A percentile compares a stretch with the other conserved stretches of the same genome.
These are phyloP conservation scores for Hypolimnas misippus DNA, from an alignment of 2,888 invertebrate genomes.

Conservation along the genomic window DNA sequence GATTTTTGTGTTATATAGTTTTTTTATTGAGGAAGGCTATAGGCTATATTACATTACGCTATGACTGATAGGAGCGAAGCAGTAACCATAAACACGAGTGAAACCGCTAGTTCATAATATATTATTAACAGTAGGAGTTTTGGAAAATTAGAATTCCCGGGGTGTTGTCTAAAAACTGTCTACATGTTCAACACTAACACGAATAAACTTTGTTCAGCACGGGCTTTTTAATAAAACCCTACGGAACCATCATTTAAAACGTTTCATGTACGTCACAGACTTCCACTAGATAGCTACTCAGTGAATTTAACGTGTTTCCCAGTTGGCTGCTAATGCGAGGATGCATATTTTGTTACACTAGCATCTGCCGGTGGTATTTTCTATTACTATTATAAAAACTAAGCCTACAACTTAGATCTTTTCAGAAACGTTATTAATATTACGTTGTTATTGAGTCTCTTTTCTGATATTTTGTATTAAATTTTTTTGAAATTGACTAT, in stretches of 20 bases:
- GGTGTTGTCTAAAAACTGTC: too few relatives aligned
- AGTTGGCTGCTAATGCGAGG: slow-evolving; percentile 46
- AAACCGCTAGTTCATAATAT: too few relatives aligned
- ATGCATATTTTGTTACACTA: slow-evolving; percentile 43
- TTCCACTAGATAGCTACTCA: slow-evolving; percentile 43
- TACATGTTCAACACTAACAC: too few relatives aligned
- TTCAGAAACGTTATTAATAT: background rate
- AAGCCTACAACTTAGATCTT: background rate
- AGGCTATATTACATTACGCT: too few relatives aligned
- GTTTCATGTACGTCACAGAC: slow-evolving; percentile 15
- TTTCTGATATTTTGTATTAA: background rate
- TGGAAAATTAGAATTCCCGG: too few relatives aligned
- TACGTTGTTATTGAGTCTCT: background rate
- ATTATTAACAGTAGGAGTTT: too few relatives aligned
- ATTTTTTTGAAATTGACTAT: too few relatives aligned
- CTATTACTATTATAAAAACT: background rate
- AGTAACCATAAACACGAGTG: too few relatives aligned
- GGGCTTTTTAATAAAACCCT: slow-evolving; percentile 6
- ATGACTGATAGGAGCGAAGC: too few relatives aligned
- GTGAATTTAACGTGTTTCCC: slow-evolving; percentile 48
- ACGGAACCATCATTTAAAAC: slow-evolving; percentile 30
- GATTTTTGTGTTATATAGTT: too few relatives aligned
- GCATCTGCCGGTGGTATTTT: slow-evolving; percentile 14
- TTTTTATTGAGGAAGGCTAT: too few relatives aligned
- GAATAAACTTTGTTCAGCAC: too few relatives aligned